Evolutionary conservation across 2,797 vertebrate genomes (phyloP), one percentile per base, ranked within the genome.

Genomic region (Allochrocebus solatus): DNA sequence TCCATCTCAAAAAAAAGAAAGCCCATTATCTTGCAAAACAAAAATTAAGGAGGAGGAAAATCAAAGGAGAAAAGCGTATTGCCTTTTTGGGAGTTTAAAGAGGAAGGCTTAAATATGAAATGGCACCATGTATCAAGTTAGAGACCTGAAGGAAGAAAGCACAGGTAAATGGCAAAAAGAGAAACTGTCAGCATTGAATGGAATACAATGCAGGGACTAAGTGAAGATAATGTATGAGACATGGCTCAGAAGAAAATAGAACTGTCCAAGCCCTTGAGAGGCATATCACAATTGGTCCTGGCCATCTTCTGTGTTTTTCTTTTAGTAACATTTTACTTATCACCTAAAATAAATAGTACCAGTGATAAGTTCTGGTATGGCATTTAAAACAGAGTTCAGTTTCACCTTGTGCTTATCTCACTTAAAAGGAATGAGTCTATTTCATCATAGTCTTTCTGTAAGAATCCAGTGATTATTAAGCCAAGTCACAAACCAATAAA

Each of bases 381-480:
- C 43, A 28, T 91, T 80, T 83, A 86, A 94, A 91, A 50, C 75
- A 61, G 74, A 97, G 48, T 61, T 88, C 39, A 46, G 13, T 97
- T 94, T 92, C 61, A 75, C 78, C 74, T 78, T 50, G 28, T 22
- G 43, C 24, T 98, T 97, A 96, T 86, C 95, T 98, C 97, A 91
- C 79, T 85, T 83, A 46, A 4, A 59, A 95, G 81, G 87, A 94
- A 98, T 96, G 93, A 94, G 64, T 36, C 57, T 64, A 33, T 97
- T 84, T 91, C 78, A 22, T 96, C 93, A 86, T 12, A 33, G 72
- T 28, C 16, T 78, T 39, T 81, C 90, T 90, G 14, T 28, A 95
- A 94, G 64, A 90, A 89, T 61, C 93, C 74, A 59, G 74, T 97
- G 81, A 74, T 96, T 85, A 96, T 95, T 92, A 95, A 91, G 78